Base-by-base conservation (phyloP, 2,113 vertebrate genomes). In the Phalacrocorax carbo region DNA sequence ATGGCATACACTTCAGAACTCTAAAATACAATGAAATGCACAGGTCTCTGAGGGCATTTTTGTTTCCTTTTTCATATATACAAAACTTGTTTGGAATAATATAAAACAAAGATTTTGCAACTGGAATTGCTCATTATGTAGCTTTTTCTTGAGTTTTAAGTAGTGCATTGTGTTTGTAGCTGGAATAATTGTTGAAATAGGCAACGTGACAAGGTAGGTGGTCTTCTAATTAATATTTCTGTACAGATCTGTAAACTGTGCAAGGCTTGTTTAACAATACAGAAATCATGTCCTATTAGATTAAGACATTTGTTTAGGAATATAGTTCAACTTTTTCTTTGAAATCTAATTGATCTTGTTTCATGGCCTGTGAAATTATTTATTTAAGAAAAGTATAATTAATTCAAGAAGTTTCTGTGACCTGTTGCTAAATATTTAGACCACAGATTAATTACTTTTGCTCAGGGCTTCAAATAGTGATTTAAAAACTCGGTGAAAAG, bases 341-440 rank as follows among this genome's bases (percentile, higher is more conserved):
- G 90, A 95, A 94, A 93, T 94, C 71, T 49, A 93, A 14, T 90
- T 94, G 69, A 77, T 92, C 91, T 90, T 68, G 75, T 88, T 97
- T 91, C 75, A 80, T 85, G 29, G 75, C 81, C 36, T 71, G 68
- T 93, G 72, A 94, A 96, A 92, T 75, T 71, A 94, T 96, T 97
- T 95, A 79, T 91, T 97, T 71, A 97, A 95, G 88, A 94, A 82
- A 96, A 81, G 68, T 93, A 66, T 93, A 96, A 92, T 82, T 71
- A 94, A 65, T 92, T 83, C 36, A 86, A 83, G 22, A 85, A 94
- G 84, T 94, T 96, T 95, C 51, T 49, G 44, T 92, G 86, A 79
- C 32, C 62, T 73, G 18, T 65, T 94, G 27, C 61, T 97, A 97
- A 98, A 97, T 98, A 97, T 97, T 98, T 98, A 97, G 75, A 93